Conservation (phyloP, 2,113 vertebrate genomes). For the Formicarius rufipectus region DNA sequence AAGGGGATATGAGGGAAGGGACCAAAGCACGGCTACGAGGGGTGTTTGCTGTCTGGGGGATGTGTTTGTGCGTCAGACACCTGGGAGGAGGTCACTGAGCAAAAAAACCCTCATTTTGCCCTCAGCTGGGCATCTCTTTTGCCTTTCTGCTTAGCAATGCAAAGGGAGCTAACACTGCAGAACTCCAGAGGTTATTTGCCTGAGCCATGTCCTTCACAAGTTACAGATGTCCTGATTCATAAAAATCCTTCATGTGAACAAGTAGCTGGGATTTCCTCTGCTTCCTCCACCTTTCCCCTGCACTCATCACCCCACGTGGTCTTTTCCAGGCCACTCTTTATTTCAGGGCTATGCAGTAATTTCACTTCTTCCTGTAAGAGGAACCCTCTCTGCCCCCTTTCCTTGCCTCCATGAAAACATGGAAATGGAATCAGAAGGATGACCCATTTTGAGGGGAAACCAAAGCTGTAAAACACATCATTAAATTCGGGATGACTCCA, state of each 20-base stretch:
- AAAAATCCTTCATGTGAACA: neutral
- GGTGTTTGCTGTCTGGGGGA: neutral
- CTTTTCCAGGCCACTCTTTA: neutral
- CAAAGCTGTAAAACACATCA: neutral
- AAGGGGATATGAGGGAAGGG: neutral
- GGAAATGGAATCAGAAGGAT: neutral
- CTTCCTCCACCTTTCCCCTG: constrained; percentile 22
- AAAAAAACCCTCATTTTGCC: neutral
- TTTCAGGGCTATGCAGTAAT: neutral
- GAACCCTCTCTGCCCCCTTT: neutral
- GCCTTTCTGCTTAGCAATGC: neutral
- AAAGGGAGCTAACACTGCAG: neutral
- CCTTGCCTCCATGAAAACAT: neutral
- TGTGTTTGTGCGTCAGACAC: too few species aligned
- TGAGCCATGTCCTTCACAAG: neutral
- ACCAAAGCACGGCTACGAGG: neutral
- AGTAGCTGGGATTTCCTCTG: constrained; percentile 23
- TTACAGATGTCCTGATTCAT: constrained; percentile 18
- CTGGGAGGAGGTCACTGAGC: neutral
- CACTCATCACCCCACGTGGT: neutral
- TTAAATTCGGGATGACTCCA: neutral
- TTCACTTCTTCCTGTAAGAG: neutral
- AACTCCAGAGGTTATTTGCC: neutral
- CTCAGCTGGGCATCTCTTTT: accelerated
- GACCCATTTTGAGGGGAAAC: neutral